Evolutionary conservation across 2,888 invertebrate species (phyloP), one percentile per base, ranked within the genome.

Genomic region (Hemaris fuciformis): DNA sequence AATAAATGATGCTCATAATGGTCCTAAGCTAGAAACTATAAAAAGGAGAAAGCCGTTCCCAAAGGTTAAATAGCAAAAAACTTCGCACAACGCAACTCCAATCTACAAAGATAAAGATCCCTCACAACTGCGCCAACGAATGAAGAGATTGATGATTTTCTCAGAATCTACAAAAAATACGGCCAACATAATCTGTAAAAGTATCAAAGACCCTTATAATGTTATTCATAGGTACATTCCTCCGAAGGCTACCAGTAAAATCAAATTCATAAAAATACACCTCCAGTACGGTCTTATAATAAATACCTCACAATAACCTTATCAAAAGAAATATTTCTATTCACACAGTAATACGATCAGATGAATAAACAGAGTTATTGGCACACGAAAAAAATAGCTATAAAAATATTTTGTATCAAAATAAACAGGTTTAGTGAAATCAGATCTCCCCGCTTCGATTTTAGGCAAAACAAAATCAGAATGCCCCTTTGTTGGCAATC

Each of bases 391-490:
- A 61, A 61, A 57, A 58, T 58, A 58, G 25, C 45, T 43, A 67
- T 60, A 65, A 62, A 61, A 42, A 57, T 62, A 80, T 79, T 76
- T 65, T 76, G 71, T 79, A 80, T 82, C 81, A 78, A 75, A 73
- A 73, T 64, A 84, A 87, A 85, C 84, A 82, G 81, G 85, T 84
- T 87, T 80, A 74, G 79, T 80, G 90, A 81, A 90, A 91, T 79
- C 75, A 75, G 88, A 91, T 88, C 83, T 77, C 66, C 74, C 74
- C 73, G 76, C 75, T 79, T 81, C 80, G 80, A 84, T 87, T 88
- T 88, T 85, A 89, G 89, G 89, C 91, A 91, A 90, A 91, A 92
- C 89, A 91, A 89, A 91, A 91, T 91, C 90, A 84, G 81, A 66
- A 71, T 77, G 80, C 81, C 77, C 85, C 83, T 89, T 91, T 91